Evolutionary conservation across 2,113 vertebrate species (phyloP).

Genomic region (Eurypyga helias): DNA sequence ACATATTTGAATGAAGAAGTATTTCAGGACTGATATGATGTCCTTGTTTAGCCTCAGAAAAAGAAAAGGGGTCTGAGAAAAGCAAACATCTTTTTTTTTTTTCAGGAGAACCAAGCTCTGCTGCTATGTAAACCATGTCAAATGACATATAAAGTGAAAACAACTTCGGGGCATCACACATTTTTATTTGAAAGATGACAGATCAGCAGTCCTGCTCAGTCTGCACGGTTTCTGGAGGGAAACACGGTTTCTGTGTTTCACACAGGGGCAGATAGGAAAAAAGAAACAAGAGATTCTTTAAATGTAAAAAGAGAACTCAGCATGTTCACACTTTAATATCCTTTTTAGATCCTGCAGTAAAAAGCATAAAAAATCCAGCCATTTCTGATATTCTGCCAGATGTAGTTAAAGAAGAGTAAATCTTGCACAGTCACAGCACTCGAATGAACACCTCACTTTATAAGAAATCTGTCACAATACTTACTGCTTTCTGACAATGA

Average conservation of each 20-base stretch:
- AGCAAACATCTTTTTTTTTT: neutral
- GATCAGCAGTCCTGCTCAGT: slow-evolving; percentile 14
- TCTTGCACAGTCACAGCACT: slow-evolving; percentile 1
- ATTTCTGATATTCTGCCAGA: neutral
- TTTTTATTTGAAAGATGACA: slow-evolving; percentile 14
- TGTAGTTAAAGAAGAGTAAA: neutral
- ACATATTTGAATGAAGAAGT: neutral
- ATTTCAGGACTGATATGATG: neutral
- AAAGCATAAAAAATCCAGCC: neutral
- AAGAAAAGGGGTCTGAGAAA: neutral
- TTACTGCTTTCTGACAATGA: neutral
- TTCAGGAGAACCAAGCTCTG: neutral
- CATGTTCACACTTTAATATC: neutral
- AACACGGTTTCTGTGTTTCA: neutral
- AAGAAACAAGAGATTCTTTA: neutral
- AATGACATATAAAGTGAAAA: slow-evolving; percentile 26
- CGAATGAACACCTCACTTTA: neutral
- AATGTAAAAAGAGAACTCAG: neutral
- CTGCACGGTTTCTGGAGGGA: neutral
- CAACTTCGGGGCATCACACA: neutral
- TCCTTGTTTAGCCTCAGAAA: neutral
- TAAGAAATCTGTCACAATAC: neutral
- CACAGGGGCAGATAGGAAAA: neutral
- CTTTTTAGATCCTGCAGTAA: neutral
- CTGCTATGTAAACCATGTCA: slow-evolving; percentile 13